These are phyloP conservation scores for Myzus persicae DNA, from an alignment of 1,140 invertebrate species.

Conservation along the genomic window DNA sequence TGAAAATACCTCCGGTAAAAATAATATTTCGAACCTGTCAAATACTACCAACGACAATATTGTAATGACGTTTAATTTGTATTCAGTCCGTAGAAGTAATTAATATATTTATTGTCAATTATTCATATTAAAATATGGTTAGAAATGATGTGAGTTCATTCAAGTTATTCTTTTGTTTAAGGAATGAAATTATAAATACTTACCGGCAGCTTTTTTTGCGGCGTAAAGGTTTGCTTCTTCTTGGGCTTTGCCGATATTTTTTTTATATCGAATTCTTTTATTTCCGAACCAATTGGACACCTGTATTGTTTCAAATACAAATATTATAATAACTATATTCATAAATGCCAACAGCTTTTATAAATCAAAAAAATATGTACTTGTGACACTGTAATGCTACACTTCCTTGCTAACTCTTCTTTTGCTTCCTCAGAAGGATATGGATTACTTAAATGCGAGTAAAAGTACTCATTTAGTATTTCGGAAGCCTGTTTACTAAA, in stretches of 20 bases:
- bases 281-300: slow-evolving; percentile 99
- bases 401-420: slow-evolving; percentile 99
- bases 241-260: slow-evolving; percentile 99
- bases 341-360: not conserved
- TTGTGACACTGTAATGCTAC: slow-evolving; percentile 97
- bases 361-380: slow-evolving; percentile 65
- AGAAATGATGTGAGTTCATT: not conserved
- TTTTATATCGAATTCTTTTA: slow-evolving; percentile 99
- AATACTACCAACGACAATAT: slow-evolving; percentile 24
- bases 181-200: slow-evolving; percentile 62
- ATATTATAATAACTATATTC: not conserved
- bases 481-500: slow-evolving; percentile 99
- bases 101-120: not conserved
- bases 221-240: slow-evolving; percentile 99
- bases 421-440: slow-evolving; percentile 99
- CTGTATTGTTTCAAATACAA: slow-evolving; percentile 66
- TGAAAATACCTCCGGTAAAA: slow-evolving; percentile 17
- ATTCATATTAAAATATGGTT: not conserved
- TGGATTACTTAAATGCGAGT: slow-evolving; percentile 98
- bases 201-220: slow-evolving; percentile 96
- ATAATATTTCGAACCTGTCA: slow-evolving; percentile 4
- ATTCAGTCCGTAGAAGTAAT: not conserved
- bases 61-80: not conserved
- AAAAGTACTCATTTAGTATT: slow-evolving; percentile 99
- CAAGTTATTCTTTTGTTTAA: not conserved